These are phyloP conservation scores for Pseudomyrmex cubaensis DNA, from an alignment of 1,140 invertebrate species.

Conservation along the genomic window DNA sequence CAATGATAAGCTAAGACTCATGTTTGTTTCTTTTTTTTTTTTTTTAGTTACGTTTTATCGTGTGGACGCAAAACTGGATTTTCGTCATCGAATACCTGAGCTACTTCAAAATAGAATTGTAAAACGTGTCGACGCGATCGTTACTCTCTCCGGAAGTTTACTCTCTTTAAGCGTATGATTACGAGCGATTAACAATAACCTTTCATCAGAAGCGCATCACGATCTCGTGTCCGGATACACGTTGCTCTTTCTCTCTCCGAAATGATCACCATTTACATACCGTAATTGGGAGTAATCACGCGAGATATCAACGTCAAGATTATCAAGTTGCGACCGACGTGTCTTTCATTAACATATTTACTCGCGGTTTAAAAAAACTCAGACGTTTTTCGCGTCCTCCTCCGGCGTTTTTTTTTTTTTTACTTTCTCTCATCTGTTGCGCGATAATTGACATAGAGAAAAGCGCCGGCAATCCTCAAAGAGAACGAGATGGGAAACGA, in stretches of 20 bases:
- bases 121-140: neutral
- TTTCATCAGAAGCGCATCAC: constrained; percentile 61
- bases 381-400: too few relatives aligned
- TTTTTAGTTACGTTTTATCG: too few relatives aligned
- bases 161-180: constrained; percentile 58
- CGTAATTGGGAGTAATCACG: constrained; percentile 74
- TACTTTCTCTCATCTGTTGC: neutral
- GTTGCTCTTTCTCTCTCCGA: neutral
- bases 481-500: too few relatives aligned
- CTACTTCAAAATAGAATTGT: constrained; percentile 5
- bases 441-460: neutral
- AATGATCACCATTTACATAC: constrained; percentile 64
- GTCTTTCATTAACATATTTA: constrained; percentile 68
- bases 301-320: constrained; percentile 70
- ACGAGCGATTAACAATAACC: constrained; percentile 67
- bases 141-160: neutral
- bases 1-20: too few relatives aligned
- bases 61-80: too few relatives aligned
- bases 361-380: constrained; percentile 8
- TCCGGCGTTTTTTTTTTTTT: too few relatives aligned
- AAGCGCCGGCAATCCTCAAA: constrained; percentile 11
- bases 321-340: constrained; percentile 62
- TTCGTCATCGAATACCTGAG: too few relatives aligned
- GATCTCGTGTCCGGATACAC: constrained; percentile 60
- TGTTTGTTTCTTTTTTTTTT: too few relatives aligned